phyloP scores from a whole-genome alignment of 2,797 vertebrate species.

The Phoxinus dragarum region DNA sequence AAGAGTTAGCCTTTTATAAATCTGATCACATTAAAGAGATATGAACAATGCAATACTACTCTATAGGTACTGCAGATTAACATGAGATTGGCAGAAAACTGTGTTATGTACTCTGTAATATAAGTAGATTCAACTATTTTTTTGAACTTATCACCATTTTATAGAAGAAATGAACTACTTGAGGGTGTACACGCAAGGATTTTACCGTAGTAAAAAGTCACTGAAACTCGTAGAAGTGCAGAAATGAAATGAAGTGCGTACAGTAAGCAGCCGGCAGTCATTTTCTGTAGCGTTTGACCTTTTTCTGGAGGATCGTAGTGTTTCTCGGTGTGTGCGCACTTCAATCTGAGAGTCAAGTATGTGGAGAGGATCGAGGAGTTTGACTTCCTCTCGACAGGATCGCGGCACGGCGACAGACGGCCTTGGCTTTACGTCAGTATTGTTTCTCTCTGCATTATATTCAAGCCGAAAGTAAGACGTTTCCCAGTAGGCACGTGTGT shows the following conservation, averaged over 20 bases:
- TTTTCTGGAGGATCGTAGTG: constrained; percentile 16
- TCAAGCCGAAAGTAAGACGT: constrained; percentile 2
- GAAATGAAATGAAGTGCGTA: neutral
- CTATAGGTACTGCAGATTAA: too few species aligned
- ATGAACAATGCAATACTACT: too few species aligned
- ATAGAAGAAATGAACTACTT: neutral
- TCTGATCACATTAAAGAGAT: too few species aligned
- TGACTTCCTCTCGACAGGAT: constrained; percentile 25
- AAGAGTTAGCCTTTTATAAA: too few species aligned
- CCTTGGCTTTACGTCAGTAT: neutral
- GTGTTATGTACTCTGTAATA: too few species aligned
- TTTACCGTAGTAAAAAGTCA: neutral
- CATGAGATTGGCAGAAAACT: too few species aligned
- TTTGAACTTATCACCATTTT: neutral
- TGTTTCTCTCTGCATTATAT: neutral
- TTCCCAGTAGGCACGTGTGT: constrained; percentile 4
- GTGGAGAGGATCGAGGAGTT: constrained; percentile 48
- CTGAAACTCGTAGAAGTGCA: too few species aligned
- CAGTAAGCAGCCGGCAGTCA: constrained; percentile 16
- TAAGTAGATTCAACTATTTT: neutral
- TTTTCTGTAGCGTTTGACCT: constrained; percentile 38
- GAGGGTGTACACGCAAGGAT: neutral
- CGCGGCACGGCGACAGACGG: neutral
- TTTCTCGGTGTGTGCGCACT: constrained; percentile 42
- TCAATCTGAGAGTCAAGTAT: constrained; percentile 53